Evolutionary conservation across 2,113 vertebrate genomes (phyloP).

Genomic region (Myxocyprinus asiaticus): DNA sequence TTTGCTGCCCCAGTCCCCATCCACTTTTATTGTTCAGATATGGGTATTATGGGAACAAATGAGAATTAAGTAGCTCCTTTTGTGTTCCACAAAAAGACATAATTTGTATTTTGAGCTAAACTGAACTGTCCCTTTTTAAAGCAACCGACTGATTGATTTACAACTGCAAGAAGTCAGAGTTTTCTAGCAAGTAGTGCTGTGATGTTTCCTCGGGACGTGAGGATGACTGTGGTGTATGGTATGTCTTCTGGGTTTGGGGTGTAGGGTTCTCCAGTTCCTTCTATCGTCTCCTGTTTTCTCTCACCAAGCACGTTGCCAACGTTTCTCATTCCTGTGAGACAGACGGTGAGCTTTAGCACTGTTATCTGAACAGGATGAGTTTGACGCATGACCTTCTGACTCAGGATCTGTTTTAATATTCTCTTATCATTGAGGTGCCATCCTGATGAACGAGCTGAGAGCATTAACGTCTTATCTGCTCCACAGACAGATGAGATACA

Average conservation of each 20-base stretch:
- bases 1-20: too few species aligned
- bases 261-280: conserved; percentile 3
- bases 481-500: conserved; percentile 32
- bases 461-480: conserved; percentile 32
- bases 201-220: background rate
- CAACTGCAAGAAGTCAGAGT: too few species aligned
- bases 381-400: conserved; percentile 30
- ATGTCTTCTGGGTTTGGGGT: background rate
- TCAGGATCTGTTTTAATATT: conserved; percentile 32
- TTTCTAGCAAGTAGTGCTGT: background rate
- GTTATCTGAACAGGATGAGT: conserved; percentile 32
- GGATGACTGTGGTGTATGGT: background rate
- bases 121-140: too few species aligned
- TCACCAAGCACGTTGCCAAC: conserved; percentile 57
- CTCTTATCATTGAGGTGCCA: conserved; percentile 36
- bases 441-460: conserved; percentile 32
- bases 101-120: too few species aligned
- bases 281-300: conserved; percentile 6
- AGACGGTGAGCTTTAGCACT: conserved; percentile 28
- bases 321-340: conserved; percentile 55
- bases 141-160: too few species aligned
- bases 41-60: too few species aligned
- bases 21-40: too few species aligned
- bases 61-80: too few species aligned
- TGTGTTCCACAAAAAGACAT: too few species aligned